phyloP scores from a whole-genome alignment of 2,113 vertebrate genomes.

The Oreochromis niloticus region DNA sequence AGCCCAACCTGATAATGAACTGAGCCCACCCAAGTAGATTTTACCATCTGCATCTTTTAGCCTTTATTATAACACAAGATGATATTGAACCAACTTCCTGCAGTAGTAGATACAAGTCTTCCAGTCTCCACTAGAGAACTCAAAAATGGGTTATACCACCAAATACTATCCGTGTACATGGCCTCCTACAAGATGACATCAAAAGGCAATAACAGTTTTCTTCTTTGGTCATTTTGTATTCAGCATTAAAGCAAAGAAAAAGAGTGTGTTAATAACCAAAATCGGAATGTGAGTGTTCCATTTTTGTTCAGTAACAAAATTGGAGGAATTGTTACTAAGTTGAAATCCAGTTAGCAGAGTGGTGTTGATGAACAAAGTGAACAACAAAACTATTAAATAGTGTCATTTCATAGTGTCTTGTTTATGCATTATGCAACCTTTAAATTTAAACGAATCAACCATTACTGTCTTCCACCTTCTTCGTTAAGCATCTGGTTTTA shows the following conservation, averaged over 20 bases:
- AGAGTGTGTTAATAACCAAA: background rate
- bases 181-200: background rate
- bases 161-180: background rate
- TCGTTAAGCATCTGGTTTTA: background rate
- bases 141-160: background rate
- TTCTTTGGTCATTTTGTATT: background rate
- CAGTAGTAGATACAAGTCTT: background rate
- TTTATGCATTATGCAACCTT: background rate
- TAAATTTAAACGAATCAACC: background rate
- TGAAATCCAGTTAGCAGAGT: background rate
- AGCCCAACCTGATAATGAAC: background rate
- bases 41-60: background rate
- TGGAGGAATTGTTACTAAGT: background rate
- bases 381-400: background rate
- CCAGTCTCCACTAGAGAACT: background rate
- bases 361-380: background rate
- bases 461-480: background rate
- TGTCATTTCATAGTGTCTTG: background rate
- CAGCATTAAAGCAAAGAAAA: background rate
- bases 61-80: background rate
- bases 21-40: background rate
- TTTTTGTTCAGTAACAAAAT: background rate
- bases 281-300: background rate
- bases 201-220: background rate
- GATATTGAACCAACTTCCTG: background rate